Evolutionary conservation across 2,888 invertebrate species (phyloP), one percentile per base, ranked within the genome.

Genomic region (Ophioninae sp.): DNA sequence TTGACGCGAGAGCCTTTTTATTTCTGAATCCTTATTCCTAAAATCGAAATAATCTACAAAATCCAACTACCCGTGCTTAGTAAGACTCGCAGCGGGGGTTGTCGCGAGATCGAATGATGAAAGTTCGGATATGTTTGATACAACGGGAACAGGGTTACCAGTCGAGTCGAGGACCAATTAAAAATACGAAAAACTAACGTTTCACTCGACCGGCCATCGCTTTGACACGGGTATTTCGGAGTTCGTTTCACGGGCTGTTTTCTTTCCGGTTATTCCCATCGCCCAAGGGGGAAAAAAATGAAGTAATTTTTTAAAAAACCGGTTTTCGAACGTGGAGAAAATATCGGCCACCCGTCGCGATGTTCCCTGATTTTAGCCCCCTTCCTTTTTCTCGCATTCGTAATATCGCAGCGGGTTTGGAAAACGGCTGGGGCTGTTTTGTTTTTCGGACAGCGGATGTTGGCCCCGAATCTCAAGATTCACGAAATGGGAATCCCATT

Each of bases 401-500:
- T 13, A 44, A 44, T 44, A 44, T 44, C 7, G 13, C 8, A 7
- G 13, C 10, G 8, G 10, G 10, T 10, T 44, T 44, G 10, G 20
- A 20, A 65, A 41, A 37, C 5, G 0, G 30, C 20, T 56, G 1
- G 5, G 39, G 20, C 20, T n/a, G n/a, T 70, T 21, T 37, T 57
- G n/a, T 70, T 30, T 17, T 59, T 57, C 8, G 7, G 2, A 30
- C 30, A 30, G 30, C 30, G 30, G 30, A 21, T 50, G 20, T 65
- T 75, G 41, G 56, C 10, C 65, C 65, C 37, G 17, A 39, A 6
- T 61, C 67, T 67, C 23, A 68, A 74, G 59, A 44, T 68, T 50
- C 59, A 44, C 30, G 73, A 61, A 21, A 21, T 57, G 23, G 44
- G 75, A 20, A 77, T 59, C 21, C 76, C 64, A 13, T 50, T 69